These are phyloP conservation scores for Nomada goodeniana DNA, from an alignment of 2,888 invertebrate genomes.

Conservation along the genomic window DNA sequence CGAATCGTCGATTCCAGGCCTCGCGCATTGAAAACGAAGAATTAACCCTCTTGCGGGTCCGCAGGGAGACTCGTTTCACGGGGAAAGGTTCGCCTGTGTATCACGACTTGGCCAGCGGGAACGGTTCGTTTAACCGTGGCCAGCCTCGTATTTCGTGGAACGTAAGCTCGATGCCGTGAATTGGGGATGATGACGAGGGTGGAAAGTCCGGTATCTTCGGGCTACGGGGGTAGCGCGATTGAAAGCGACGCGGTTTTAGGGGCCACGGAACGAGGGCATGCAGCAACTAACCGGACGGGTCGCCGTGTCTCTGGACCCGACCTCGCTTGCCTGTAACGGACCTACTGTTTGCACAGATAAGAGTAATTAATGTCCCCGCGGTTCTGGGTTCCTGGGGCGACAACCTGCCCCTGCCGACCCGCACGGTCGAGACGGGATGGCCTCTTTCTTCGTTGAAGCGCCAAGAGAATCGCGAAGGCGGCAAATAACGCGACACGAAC, in stretches of 20 bases:
- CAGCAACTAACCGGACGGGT: constrained; percentile 70
- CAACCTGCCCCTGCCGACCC: constrained; percentile 34
- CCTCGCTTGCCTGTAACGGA: constrained; percentile 71
- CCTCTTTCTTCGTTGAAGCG: constrained; percentile 28
- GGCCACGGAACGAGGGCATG: constrained; percentile 69
- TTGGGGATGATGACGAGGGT: constrained; percentile 24
- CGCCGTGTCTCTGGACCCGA: constrained; percentile 56
- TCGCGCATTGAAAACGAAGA: not conserved
- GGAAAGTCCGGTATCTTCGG: constrained; percentile 51
- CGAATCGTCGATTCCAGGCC: not conserved
- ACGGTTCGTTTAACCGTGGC: constrained; percentile 64
- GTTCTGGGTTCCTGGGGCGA: constrained; percentile 51
- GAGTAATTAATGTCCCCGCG: constrained; percentile 78
- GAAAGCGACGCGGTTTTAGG: constrained; percentile 71
- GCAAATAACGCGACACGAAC: constrained; percentile 18
- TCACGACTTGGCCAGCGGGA: constrained; percentile 32
- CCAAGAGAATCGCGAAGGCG: not conserved
- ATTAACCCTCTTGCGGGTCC: constrained; percentile 24
- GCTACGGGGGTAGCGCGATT: constrained; percentile 60
- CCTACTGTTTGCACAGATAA: constrained; percentile 79
- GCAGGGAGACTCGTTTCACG: not conserved
- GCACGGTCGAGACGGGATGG: not conserved
- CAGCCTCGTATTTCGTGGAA: constrained; percentile 48
- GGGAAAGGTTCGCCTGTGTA: not conserved
- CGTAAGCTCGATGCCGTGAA: constrained; percentile 46